Evolutionary conservation across 2,113 vertebrate genomes (phyloP).

Genomic region (Perognathus longimembris): DNA sequence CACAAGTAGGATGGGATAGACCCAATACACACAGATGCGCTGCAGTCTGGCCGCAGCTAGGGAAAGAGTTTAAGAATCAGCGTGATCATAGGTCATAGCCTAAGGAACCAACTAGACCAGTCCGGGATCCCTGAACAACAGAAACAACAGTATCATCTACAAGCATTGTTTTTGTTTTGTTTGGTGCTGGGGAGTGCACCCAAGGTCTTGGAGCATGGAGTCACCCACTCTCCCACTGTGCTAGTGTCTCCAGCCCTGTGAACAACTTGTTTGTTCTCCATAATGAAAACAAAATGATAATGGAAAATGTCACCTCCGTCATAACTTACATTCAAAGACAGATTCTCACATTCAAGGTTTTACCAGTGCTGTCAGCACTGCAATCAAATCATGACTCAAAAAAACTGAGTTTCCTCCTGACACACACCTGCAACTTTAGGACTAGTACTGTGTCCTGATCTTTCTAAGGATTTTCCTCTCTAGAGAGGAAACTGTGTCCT

Average conservation of each 20-base stretch:
- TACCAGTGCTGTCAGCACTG: not conserved
- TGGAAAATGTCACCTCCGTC: not conserved
- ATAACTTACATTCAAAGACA: constrained; percentile 40
- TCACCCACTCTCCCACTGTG: not conserved
- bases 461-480: not conserved
- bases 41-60: too few relatives aligned
- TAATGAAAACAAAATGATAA: constrained; percentile 39
- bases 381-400: constrained; percentile 32
- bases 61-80: too few relatives aligned
- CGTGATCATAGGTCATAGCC: too few relatives aligned
- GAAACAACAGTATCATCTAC: too few relatives aligned
- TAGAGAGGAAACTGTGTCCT: not conserved
- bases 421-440: not conserved
- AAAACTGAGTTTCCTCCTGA: constrained; percentile 15
- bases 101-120: too few relatives aligned
- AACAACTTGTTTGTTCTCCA: constrained; percentile 4
- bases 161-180: not conserved
- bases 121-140: too few relatives aligned
- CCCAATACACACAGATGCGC: too few relatives aligned
- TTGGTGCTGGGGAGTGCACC: too few relatives aligned
- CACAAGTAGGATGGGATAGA: too few relatives aligned
- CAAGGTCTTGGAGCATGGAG: not conserved
- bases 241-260: not conserved
- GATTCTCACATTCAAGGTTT: constrained; percentile 16
- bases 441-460: not conserved